phyloP scores from a whole-genome alignment of 2,113 vertebrate species.

The Pteropus alecto region DNA sequence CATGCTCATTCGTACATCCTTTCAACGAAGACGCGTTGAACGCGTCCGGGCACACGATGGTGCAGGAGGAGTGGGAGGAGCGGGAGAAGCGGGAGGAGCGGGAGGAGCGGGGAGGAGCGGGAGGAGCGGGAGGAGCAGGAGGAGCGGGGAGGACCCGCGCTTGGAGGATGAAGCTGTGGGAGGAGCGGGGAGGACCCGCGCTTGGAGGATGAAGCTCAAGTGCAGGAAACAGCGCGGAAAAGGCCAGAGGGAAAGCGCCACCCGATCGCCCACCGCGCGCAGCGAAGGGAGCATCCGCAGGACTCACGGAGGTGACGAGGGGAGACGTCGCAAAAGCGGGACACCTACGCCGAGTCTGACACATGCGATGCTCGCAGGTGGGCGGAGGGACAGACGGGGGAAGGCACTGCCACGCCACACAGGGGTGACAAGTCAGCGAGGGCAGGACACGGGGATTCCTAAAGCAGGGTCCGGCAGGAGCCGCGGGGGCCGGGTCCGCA shows the following conservation, averaged over 20 bases:
- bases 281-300: background rate
- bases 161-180: background rate
- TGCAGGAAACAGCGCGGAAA: background rate
- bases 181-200: too few species aligned
- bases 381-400: background rate
- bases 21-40: background rate
- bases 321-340: background rate
- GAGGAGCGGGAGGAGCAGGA: background rate
- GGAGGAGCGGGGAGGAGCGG: too few species aligned
- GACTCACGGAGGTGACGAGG: rapidly evolving
- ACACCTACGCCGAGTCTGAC: background rate
- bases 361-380: background rate
- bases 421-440: background rate
- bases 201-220: background rate
- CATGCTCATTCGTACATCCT: background rate
- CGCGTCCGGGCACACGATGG: too few species aligned
- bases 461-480: background rate
- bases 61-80: background rate
- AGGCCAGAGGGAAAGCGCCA: rapidly evolving
- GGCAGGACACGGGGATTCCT: background rate
- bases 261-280: rapidly evolving
- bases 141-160: background rate
- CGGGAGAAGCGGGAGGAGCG: too few species aligned
- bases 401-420: background rate
- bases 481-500: too few species aligned